These are phyloP conservation scores for Ophiothrix spiculata DNA, from an alignment of 35 echinoderm and acorn worm genomes.

Conservation along the genomic window DNA sequence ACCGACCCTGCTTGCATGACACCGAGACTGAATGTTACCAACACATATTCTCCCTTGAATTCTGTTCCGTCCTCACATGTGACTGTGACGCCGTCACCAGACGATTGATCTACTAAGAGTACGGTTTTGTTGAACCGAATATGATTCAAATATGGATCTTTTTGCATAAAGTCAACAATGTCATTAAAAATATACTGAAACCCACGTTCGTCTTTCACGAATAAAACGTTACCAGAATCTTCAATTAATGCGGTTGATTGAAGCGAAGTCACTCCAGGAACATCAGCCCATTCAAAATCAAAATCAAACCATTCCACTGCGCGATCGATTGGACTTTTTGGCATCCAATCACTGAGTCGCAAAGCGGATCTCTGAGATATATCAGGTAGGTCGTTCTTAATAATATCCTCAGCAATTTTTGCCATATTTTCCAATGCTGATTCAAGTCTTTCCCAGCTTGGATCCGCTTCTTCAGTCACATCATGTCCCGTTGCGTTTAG, in stretches of 20 bases:
- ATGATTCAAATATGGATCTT: constrained; percentile 34
- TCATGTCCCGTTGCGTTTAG: constrained; percentile 29
- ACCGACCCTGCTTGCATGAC: constrained; percentile 38
- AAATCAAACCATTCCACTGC: constrained; percentile 37
- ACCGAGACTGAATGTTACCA: constrained; percentile 40
- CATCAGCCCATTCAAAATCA: constrained; percentile 49
- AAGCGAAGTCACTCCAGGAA: constrained; percentile 31
- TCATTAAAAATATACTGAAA: constrained; percentile 36
- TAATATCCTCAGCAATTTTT: not conserved
- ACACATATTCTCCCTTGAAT: constrained; percentile 24
- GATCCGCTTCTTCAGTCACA: constrained; percentile 6
- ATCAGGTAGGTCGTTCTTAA: constrained; percentile 10
- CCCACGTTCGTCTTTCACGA: constrained; percentile 44
- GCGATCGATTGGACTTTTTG: constrained; percentile 35
- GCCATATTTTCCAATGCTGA: constrained; percentile 6
- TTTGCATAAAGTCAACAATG: not conserved
- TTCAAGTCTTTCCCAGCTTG: constrained; percentile 4
- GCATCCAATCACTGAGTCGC: constrained; percentile 39
- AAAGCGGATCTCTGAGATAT: constrained; percentile 34
- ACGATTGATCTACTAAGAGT: not conserved
- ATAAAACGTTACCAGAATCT: not conserved
- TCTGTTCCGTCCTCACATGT: constrained; percentile 23
- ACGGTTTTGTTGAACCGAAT: constrained; percentile 35
- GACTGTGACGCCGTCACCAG: not conserved
- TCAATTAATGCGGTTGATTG: constrained; percentile 23